Base-by-base conservation (phyloP, 2,113 vertebrate genomes). In the Hassar affinis region DNA sequence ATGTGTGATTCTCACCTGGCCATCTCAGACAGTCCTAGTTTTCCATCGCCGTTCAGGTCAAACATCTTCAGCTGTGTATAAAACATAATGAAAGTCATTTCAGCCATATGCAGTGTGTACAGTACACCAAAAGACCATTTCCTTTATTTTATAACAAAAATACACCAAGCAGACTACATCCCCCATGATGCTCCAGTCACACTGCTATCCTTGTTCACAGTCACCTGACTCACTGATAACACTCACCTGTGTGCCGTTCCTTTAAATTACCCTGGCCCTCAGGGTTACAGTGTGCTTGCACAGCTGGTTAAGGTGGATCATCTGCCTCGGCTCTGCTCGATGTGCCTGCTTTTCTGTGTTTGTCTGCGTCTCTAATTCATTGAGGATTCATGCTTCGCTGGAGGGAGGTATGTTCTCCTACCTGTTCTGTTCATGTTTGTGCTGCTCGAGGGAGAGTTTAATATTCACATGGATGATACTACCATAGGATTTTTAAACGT, bases 11-110 rank as follows among this genome's bases (percentile, higher is more conserved):
- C 12, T 91, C 93, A 98, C 98, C 97, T 95, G 51, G 97, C 96
- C 97, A 98, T 98, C 93, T 99, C 98, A 0, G 97, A 99, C 87
- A 99, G 95, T 66, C 97, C 96, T 89, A 99, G 88, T 89, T 99
- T 99, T 82, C 98, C 98, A 17, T 99, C 98, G 5, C 97, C 96
- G 0, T 99, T 99, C 92, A 96, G 92, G 92, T 99, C 98, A 64
- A 99, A 99, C 96, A 99, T 99, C 85, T 93, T 95, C 80, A 99
- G 95, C 97, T 99, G 69, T 27, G 27, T 9, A 74, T 30, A 6
- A 51, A 30, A 49, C 25, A 51, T 2, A 71, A 71, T 25, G 8
- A 11, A 9, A 68, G 42, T 38, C 38, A 49, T 27, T 49, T 69
- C 27, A 45, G 25, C 20, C 25, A 27, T 61, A 61, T n/a, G n/a